A percentile compares a stretch with the other conserved stretches of the same genome.
Evolutionary conservation across 2,113 vertebrate species (phyloP).

Genomic region (Ifrita kowaldi): DNA sequence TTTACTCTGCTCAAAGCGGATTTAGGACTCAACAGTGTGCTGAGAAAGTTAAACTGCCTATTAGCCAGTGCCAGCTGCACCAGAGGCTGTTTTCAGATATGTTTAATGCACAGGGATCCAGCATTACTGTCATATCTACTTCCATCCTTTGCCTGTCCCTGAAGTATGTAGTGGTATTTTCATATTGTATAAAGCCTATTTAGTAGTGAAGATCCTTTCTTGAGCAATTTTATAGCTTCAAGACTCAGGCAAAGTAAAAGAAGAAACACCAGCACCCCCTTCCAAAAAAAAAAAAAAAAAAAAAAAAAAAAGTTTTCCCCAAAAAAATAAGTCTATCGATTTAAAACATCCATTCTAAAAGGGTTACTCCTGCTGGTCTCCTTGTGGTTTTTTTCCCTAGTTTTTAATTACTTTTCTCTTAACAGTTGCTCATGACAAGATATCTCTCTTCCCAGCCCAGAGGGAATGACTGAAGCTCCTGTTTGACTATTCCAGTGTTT

Average conservation of each 20-base stretch:
- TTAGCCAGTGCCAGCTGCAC: neutral
- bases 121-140: neutral
- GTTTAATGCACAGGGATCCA: neutral
- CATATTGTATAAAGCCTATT: neutral
- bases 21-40: neutral
- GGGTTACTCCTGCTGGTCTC: neutral
- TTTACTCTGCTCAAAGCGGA: neutral
- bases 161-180: neutral
- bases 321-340: neutral
- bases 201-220: neutral
- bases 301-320: neutral
- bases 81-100: neutral
- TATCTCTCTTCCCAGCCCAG: neutral
- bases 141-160: neutral
- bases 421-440: neutral
- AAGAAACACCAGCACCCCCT: neutral
- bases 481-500: neutral
- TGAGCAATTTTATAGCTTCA: neutral
- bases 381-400: neutral
- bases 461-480: neutral
- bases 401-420: slow-evolving; percentile 10
- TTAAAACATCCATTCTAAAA: neutral
- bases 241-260: neutral
- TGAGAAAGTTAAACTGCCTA: neutral
- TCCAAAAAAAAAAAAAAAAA: too few species aligned